Evolutionary conservation across 2,888 invertebrate genomes (phyloP).

Genomic region (Tanypteryx hageni): DNA sequence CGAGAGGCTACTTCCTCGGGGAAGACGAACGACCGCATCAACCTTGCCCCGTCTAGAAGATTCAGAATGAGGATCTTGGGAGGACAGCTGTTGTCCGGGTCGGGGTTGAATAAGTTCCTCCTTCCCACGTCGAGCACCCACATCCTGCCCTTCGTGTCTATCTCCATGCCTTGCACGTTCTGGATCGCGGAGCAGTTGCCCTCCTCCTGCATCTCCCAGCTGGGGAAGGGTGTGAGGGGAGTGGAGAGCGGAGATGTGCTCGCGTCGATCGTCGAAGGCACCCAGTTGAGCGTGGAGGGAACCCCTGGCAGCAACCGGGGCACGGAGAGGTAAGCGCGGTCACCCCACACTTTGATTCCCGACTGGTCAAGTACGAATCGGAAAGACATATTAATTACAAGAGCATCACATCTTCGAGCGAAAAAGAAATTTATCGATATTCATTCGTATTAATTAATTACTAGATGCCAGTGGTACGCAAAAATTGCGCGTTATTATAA

Average conservation of each 20-base stretch:
- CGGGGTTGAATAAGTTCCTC: constrained; percentile 78
- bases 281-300: constrained; percentile 31
- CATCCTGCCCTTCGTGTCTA: constrained; percentile 83
- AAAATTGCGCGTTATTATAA: too few relatives aligned
- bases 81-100: constrained; percentile 79
- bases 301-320: constrained; percentile 18
- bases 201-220: constrained; percentile 82
- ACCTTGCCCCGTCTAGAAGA: constrained; percentile 80
- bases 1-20: constrained; percentile 79
- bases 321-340: not conserved
- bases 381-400: too few relatives aligned
- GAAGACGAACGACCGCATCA: constrained; percentile 79
- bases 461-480: too few relatives aligned
- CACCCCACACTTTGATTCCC: constrained; percentile 30
- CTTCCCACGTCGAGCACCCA: constrained; percentile 84
- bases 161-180: constrained; percentile 86
- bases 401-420: too few relatives aligned
- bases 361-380: too few relatives aligned
- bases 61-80: constrained; percentile 84
- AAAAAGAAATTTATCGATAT: too few relatives aligned
- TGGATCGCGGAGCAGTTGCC: constrained; percentile 84
- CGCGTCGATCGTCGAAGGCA: not conserved
- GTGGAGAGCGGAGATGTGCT: constrained; percentile 76
- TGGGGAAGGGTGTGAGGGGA: constrained; percentile 82
- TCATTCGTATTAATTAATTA: too few relatives aligned